Percentiles rank a stretch among this genome's conserved stretches.
These are phyloP conservation scores for Cotesia chilonis DNA, from an alignment of 1,140 invertebrate genomes.

Conservation along the genomic window DNA sequence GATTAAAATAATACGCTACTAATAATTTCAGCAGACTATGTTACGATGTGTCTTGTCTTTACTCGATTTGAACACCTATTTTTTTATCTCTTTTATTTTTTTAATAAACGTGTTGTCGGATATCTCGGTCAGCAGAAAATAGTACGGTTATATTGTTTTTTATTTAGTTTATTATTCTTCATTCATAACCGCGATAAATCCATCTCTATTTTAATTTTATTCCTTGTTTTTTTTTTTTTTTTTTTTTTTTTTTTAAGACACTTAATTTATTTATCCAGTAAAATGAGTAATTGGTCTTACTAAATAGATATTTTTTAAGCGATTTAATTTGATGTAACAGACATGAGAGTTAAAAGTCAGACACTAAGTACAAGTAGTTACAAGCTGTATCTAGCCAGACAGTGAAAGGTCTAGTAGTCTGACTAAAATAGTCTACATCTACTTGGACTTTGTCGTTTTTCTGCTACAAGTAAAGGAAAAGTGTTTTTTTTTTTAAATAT, in stretches of 20 bases:
- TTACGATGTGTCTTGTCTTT: background rate
- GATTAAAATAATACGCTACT: background rate
- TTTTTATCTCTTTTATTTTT: too few species aligned
- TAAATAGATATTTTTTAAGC: too few species aligned
- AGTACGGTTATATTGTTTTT: background rate
- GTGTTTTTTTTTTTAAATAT: background rate
- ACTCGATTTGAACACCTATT: background rate
- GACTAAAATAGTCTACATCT: conserved; percentile 13
- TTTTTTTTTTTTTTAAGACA: too few species aligned
- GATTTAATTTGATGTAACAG: too few species aligned
- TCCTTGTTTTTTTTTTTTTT: too few species aligned
- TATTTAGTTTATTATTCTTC: conserved; percentile 6
- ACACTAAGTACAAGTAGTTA: conserved; percentile 17
- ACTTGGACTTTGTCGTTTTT: background rate
- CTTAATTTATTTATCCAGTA: too few species aligned
- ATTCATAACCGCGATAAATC: background rate
- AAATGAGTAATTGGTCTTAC: too few species aligned
- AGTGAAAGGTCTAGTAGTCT: conserved; percentile 28
- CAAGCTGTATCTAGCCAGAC: conserved; percentile 8
- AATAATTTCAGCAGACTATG: background rate
- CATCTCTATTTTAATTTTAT: too few species aligned
- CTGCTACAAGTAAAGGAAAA: background rate
- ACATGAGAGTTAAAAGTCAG: background rate
- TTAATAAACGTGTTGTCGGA: too few species aligned
- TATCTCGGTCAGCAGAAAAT: too few species aligned